phyloP scores from a whole-genome alignment of 1,140 invertebrate genomes.

The Hyposmocoma kahamanoa region DNA sequence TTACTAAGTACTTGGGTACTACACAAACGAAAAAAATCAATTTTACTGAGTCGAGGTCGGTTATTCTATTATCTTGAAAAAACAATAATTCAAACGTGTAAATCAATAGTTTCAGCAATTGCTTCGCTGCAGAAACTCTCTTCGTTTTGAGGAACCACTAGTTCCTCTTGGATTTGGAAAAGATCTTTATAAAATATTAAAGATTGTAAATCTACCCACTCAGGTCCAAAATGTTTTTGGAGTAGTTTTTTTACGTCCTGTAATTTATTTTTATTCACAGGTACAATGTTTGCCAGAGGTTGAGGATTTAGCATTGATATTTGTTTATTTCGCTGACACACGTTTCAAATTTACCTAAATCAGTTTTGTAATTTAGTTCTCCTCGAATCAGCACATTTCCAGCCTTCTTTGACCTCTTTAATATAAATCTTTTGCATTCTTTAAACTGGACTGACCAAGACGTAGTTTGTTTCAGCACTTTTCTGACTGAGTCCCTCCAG shows the following conservation, averaged over 20 bases:
- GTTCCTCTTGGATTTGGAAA: neutral
- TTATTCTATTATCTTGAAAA: no score
- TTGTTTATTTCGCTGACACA: constrained; percentile 16
- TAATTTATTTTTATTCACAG: constrained; percentile 15
- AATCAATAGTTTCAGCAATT: no score
- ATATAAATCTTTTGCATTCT: constrained; percentile 18
- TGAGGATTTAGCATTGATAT: constrained; percentile 11
- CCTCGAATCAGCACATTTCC: constrained; percentile 14
- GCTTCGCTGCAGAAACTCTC: no score
- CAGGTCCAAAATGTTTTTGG: constrained; percentile 14
- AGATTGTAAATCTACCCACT: neutral
- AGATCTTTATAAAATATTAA: neutral
- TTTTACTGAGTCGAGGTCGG: no score
- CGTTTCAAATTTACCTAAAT: constrained; percentile 12
- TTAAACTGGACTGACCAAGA: constrained; percentile 10
- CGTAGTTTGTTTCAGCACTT: constrained; percentile 10
- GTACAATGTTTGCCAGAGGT: constrained; percentile 8
- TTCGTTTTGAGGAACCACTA: neutral
- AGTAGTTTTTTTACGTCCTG: constrained; percentile 16
- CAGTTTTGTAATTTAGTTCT: constrained; percentile 16
- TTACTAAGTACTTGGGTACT: no score
- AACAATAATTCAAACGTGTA: no score
- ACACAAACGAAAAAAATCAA: no score
- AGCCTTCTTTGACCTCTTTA: constrained; percentile 1
- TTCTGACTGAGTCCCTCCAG: constrained; percentile 11